These are phyloP conservation scores for Lymantria dispar DNA, from an alignment of 2,888 invertebrate genomes.

Conservation along the genomic window DNA sequence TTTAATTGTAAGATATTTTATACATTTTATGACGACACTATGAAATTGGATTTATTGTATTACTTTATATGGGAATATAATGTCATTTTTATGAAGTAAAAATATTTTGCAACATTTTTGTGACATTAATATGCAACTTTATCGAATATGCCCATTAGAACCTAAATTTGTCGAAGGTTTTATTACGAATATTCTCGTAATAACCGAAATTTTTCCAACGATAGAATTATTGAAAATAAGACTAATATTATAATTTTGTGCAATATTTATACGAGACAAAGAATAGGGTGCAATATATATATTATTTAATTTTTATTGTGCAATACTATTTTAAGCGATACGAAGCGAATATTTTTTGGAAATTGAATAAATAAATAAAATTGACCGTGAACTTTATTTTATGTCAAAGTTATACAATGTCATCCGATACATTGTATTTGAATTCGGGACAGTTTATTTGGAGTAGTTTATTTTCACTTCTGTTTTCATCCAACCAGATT, in stretches of 20 bases:
- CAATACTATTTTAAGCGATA: conserved; percentile 19
- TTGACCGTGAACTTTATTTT: background rate
- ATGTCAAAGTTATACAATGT: background rate
- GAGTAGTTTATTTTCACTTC: background rate
- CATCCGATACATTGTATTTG: background rate
- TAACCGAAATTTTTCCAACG: no score
- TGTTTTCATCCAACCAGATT: background rate
- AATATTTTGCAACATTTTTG: no score
- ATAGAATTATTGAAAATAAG: no score
- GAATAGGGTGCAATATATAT: conserved; percentile 10
- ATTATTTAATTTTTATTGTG: conserved; percentile 13
- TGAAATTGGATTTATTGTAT: no score
- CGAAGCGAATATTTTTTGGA: background rate
- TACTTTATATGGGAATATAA: no score
- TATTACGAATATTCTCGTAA: no score
- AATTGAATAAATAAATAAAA: background rate
- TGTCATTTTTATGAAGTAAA: no score
- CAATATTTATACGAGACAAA: conserved; percentile 11
- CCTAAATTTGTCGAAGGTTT: no score
- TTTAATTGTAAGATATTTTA: no score
- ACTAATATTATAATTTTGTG: conserved; percentile 1
- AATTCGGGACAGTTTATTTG: background rate
- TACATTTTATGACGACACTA: no score
- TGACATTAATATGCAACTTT: no score
- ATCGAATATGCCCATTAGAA: no score